Evolutionary conservation across 2,888 invertebrate species (phyloP).

Genomic region (Linnaemya tessellans): DNA sequence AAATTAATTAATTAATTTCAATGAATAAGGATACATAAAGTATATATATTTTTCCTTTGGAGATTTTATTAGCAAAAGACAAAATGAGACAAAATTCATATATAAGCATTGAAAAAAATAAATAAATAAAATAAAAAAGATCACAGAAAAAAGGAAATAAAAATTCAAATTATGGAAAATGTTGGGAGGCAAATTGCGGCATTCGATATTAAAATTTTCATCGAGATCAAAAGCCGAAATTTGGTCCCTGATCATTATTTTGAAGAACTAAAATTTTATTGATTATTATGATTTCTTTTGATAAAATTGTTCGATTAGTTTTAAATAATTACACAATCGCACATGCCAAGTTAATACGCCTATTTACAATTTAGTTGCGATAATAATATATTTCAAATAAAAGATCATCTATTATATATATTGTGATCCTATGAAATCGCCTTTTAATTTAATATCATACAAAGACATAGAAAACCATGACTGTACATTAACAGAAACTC

Average conservation of each 20-base stretch:
- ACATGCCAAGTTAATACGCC: background rate
- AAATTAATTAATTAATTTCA: background rate
- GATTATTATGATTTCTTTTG: background rate
- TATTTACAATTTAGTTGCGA: background rate
- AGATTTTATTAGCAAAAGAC: too few relatives aligned
- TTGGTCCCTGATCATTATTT: too few relatives aligned
- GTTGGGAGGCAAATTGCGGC: too few relatives aligned
- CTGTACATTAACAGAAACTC: background rate
- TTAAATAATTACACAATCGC: background rate
- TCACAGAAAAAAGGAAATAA: too few relatives aligned
- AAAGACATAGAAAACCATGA: slow-evolving; percentile 42
- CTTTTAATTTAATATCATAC: slow-evolving; percentile 6
- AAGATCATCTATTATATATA: slow-evolving; percentile 68
- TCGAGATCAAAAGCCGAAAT: too few relatives aligned
- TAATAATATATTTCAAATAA: slow-evolving; percentile 18
- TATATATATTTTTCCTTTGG: too few relatives aligned
- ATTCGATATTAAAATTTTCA: too few relatives aligned
- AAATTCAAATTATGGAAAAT: too few relatives aligned
- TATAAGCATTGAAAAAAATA: too few relatives aligned
- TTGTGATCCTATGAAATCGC: slow-evolving; percentile 30
- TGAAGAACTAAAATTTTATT: too few relatives aligned
- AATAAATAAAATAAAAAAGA: too few relatives aligned
- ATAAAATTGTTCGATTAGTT: background rate
- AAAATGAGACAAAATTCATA: too few relatives aligned
- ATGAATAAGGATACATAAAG: background rate